Evolutionary conservation across 2,888 invertebrate genomes (phyloP).

Genomic region (Rhodophaea formosa): DNA sequence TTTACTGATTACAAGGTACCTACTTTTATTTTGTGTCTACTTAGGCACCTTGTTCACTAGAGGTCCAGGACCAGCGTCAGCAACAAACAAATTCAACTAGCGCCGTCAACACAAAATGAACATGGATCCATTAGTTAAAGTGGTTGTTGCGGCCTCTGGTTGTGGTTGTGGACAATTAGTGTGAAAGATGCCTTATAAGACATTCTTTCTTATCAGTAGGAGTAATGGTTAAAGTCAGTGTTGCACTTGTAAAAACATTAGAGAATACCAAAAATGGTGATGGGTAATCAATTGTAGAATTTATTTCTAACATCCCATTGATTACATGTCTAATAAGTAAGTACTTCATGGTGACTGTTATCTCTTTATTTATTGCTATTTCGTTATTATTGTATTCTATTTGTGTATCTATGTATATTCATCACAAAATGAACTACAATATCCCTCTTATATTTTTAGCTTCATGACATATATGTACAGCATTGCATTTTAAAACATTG

Average conservation of each 20-base stretch:
- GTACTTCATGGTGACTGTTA: neutral
- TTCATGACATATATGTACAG: neutral
- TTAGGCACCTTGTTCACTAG: too few species aligned
- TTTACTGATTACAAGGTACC: neutral
- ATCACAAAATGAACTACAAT: neutral
- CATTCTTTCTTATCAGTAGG: neutral
- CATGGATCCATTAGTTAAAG: too few species aligned
- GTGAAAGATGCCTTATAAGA: too few species aligned
- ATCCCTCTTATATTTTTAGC: neutral
- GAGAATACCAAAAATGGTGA: constrained; percentile 35
- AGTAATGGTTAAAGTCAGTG: constrained; percentile 38
- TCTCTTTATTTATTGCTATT: neutral
- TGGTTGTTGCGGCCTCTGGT: too few species aligned
- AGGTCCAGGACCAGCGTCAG: too few species aligned
- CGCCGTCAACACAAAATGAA: too few species aligned
- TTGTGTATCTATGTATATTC: neutral
- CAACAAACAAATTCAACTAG: too few species aligned
- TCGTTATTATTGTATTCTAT: neutral
- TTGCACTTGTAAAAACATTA: constrained; percentile 29
- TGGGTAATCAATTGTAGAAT: constrained; percentile 22
- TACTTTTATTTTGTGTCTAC: neutral
- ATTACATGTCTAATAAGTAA: neutral
- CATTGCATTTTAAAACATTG: neutral
- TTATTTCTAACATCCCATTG: neutral
- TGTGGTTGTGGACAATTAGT: too few species aligned